Evolutionary conservation across 2,888 invertebrate genomes (phyloP), one percentile per base, ranked within the genome.

Genomic region (Harmothoe impar): DNA sequence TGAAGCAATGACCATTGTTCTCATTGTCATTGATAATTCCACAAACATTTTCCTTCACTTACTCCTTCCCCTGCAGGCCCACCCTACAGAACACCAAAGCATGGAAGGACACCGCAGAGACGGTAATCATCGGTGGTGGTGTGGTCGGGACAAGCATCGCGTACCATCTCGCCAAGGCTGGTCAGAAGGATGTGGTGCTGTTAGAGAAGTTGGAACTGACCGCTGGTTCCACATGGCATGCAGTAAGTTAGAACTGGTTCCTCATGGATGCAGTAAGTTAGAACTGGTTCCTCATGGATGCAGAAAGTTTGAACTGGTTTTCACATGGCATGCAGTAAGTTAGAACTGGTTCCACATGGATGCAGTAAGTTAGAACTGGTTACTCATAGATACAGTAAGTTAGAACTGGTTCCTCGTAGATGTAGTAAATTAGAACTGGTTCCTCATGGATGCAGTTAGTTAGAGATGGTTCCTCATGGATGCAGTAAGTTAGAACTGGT

Each of bases 191-290:
- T 85, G 96, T 96, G 7, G 91, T 96, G 15, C 93, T 96, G 10
- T 92, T 96, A 33, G 96, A 96, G 91, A 95, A 95, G 91, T 93
- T 94, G 0, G 95, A 96, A 89, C 92, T 96, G 68, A 96, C 96
- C 7, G 94, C 95, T 20, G 96, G 96, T 0, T 95, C 96, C 0
- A 96, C 96, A 7, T 96, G 95, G 95, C 96, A 96, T 93, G 95
- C 96, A 5, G 95, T 95, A 91, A 92, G 92, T 90, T 25, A 78
- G 31, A 29, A 78, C 12, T 43, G 43, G 10, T 10, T 43, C 5
- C 43, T 43, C 5, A 43, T 43, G 3, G 43, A 43, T 43, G 3
- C 43, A 43, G n/a, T n/a, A n/a, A n/a, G n/a, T n/a, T n/a, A n/a
- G n/a, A n/a, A n/a, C n/a, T n/a, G n/a, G n/a, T n/a, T n/a, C n/a